These are phyloP conservation scores for Bubo scandiacus DNA, from an alignment of 2,113 vertebrate genomes.

Conservation along the genomic window DNA sequence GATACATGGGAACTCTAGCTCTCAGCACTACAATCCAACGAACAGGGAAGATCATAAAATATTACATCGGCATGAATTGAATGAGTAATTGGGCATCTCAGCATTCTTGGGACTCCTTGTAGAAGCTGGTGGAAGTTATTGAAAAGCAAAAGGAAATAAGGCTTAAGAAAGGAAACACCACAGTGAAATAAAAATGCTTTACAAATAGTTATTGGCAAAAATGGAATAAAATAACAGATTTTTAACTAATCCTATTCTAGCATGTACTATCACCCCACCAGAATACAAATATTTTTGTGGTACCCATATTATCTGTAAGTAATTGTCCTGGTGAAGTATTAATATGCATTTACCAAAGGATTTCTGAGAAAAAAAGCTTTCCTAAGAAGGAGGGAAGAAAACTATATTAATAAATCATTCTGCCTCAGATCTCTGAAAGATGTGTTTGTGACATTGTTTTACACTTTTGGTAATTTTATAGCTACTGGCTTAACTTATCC, in stretches of 20 bases:
- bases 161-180: background rate
- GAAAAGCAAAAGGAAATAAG: background rate
- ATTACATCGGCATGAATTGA: background rate
- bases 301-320: background rate
- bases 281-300: background rate
- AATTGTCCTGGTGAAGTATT: background rate
- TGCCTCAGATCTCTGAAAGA: background rate
- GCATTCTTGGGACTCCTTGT: background rate
- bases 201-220: background rate
- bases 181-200: background rate
- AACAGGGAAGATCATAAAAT: background rate
- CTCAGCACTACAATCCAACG: background rate
- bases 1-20: background rate
- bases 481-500: background rate
- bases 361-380: background rate
- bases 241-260: background rate
- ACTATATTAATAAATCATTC: slow-evolving; percentile 5
- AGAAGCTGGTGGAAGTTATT: background rate
- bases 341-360: background rate
- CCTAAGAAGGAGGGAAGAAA: background rate
- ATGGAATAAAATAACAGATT: background rate
- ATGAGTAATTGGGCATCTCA: background rate
- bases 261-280: background rate
- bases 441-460: background rate
- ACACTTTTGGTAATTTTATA: background rate